Evolutionary conservation across 2,797 vertebrate genomes (phyloP).

Genomic region (Diglossa cyanea): DNA sequence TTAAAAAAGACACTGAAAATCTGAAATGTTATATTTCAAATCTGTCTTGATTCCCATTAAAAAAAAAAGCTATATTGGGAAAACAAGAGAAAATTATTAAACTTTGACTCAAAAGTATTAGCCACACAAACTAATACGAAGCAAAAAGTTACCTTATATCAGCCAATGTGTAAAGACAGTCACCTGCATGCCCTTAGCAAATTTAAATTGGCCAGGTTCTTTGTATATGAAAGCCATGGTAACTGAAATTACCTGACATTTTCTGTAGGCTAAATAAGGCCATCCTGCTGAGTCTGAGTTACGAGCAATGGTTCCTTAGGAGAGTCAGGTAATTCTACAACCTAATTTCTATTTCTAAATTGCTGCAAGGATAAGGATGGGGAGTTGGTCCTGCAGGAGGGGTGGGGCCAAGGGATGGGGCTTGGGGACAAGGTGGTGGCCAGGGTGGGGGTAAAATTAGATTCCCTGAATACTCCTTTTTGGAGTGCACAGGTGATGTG

Average conservation of each 20-base stretch:
- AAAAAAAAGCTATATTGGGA: neutral
- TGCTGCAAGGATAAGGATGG: neutral
- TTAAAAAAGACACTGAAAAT: neutral
- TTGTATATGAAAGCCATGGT: neutral
- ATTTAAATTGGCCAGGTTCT: neutral
- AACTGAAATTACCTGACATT: neutral
- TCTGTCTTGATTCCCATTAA: neutral
- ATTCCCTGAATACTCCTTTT: neutral
- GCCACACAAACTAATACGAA: neutral
- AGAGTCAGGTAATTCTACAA: neutral
- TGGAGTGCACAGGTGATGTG: neutral
- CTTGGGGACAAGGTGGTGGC: neutral
- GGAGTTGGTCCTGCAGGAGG: neutral
- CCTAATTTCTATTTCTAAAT: neutral
- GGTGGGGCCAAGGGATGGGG: neutral
- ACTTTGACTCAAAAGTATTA: neutral
- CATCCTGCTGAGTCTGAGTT: neutral
- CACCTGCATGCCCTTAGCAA: neutral
- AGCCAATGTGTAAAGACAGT: neutral
- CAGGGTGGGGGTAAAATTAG: neutral
- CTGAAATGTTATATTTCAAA: neutral
- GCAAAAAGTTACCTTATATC: neutral
- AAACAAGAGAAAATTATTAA: neutral
- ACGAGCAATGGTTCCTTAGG: neutral
- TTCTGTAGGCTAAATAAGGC: neutral